Base-by-base conservation (phyloP, 2,113 vertebrate genomes). In the Prunella fulvescens region DNA sequence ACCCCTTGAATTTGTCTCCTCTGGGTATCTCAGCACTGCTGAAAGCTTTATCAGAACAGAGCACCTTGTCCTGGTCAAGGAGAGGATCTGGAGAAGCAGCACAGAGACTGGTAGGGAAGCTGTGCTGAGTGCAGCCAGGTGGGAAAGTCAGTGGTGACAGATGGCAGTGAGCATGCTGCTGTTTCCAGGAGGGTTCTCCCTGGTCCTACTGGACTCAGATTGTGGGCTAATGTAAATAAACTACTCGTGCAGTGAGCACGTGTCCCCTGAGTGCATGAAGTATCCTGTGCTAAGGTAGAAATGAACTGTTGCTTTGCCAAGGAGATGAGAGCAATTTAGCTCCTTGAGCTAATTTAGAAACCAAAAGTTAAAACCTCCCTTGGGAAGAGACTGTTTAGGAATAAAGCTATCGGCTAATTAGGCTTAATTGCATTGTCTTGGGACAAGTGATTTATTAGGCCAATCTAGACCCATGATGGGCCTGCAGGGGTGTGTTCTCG, bases 391-490 rank as follows among this genome's bases (percentile, higher is more conserved):
- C 90, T 95, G 94, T 96, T 95, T 97, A 97, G 93, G 95, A 97
- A 95, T 97, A 95, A 97, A 97, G 95, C 54, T 93, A 91, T 92
- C 4, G 20, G 88, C 93, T 97, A 97, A 97, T 97, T 97, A 97
- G 95, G 93, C 91, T 97, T 97, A 97, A 97, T 97, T 97, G 94
- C 95, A 77, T 95, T 97, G 93, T 97, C 96, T 97, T 95, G 94
- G 95, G 97, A 97, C 92, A 95, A 95, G 93, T 97, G 96, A 97
- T 97, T 97, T 96, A 97, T 97, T 92, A 95, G 90, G 92, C 79
- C 95, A 96, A 93, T 96, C 96, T 97, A 96, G 92, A 71, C 25
- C 85, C 72, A 85, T 79, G 96, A 97, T 96, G 90, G 92, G 95
- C 88, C 96, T 96, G 92, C 90, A 95, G 95, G 95, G 92, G 86